Conservation (phyloP, 2,113 vertebrate genomes). For the Paraplagusia blochii region DNA sequence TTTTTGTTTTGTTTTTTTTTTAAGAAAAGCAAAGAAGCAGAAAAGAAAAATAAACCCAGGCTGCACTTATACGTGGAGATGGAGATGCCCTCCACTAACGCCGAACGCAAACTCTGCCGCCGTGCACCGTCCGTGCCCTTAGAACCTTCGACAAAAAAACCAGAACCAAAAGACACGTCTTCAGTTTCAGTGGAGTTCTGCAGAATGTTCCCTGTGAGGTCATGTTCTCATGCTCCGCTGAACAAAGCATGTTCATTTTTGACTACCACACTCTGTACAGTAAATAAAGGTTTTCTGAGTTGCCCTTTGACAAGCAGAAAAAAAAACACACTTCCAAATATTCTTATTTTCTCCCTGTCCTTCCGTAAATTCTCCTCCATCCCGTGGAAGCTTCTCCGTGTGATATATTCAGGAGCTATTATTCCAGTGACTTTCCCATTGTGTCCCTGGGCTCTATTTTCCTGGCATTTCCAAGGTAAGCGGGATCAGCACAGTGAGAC, state of each 20-base stretch:
- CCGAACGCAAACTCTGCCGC: not conserved
- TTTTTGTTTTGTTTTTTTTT: too few relatives aligned
- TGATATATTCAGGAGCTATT: not conserved
- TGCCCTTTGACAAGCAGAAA: constrained; percentile 4
- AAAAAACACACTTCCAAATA: not conserved
- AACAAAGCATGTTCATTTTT: constrained; percentile 3
- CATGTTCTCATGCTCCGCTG: not conserved
- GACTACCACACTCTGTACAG: constrained; percentile 3
- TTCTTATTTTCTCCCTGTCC: constrained; percentile 4
- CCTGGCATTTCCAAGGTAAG: constrained; percentile 20
- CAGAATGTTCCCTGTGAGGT: constrained; percentile 1
- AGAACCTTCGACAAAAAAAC: constrained; percentile 1
- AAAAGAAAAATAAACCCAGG: too few relatives aligned
- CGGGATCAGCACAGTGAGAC: constrained; percentile 20
- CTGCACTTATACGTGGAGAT: not conserved
- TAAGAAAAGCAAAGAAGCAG: too few relatives aligned
- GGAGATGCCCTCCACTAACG: not conserved
- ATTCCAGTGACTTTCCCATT: constrained; percentile 1
- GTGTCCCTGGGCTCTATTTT: constrained; percentile 19
- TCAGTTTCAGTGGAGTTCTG: not conserved
- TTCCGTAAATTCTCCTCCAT: not conserved
- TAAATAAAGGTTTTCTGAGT: constrained; percentile 8
- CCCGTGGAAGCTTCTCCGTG: constrained; percentile 21
- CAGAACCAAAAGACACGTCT: not conserved
- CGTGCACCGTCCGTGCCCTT: not conserved